Conservation (phyloP, 2,113 vertebrate genomes). For the Rhadina sibilatrix region DNA sequence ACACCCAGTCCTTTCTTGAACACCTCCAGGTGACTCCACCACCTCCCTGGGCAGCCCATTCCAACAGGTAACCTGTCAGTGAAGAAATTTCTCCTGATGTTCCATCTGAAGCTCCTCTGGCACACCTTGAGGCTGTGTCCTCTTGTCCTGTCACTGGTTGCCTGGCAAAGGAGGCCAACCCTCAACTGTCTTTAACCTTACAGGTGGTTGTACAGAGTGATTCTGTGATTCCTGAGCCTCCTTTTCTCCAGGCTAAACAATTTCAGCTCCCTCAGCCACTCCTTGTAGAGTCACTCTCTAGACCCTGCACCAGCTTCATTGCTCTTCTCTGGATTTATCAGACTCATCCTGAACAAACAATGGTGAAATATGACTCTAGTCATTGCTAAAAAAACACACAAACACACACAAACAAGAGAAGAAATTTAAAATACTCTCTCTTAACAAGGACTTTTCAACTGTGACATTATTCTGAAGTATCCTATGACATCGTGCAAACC, state of each 20-base stretch:
- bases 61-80: background rate
- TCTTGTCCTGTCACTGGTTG: background rate
- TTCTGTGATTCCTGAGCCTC: background rate
- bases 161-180: fast-evolving
- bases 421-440: background rate
- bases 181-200: fast-evolving
- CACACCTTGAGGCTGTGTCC: background rate
- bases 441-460: background rate
- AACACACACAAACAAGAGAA: background rate
- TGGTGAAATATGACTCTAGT: background rate
- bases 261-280: background rate
- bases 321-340: background rate
- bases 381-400: background rate
- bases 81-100: background rate
- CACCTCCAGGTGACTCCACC: background rate
- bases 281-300: background rate
- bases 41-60: background rate
- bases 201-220: background rate
- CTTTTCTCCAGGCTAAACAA: background rate
- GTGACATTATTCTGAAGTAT: background rate
- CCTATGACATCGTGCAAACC: background rate
- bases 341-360: background rate
- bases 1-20: background rate
- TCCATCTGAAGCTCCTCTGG: background rate
- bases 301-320: background rate